These are phyloP conservation scores for Limnodromus scolopaceus DNA, from an alignment of 2,797 vertebrate genomes.

Conservation along the genomic window DNA sequence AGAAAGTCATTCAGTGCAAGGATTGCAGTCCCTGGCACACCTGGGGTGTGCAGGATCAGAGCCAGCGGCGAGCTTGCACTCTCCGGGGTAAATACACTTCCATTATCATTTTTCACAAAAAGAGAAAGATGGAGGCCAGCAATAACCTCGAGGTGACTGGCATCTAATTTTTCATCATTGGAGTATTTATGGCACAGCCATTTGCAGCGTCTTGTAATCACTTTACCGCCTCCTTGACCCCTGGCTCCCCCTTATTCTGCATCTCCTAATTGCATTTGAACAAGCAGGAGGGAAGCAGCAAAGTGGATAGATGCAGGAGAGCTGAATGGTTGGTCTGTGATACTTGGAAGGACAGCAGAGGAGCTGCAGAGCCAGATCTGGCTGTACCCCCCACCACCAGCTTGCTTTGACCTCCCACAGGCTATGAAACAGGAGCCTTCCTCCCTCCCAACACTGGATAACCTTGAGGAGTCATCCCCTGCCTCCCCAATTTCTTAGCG, in stretches of 20 bases:
- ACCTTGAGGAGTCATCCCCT: neutral
- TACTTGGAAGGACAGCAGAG: slow-evolving; percentile 55
- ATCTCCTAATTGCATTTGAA: slow-evolving; percentile 38
- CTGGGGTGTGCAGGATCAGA: neutral
- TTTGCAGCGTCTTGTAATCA: slow-evolving; percentile 56
- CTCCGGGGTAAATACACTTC: slow-evolving; percentile 39
- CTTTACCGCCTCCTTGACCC: slow-evolving; percentile 44
- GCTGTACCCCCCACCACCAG: neutral
- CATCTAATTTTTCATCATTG: slow-evolving; percentile 38
- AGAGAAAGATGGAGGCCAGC: slow-evolving; percentile 38
- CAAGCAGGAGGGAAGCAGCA: slow-evolving; percentile 17
- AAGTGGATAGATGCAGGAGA: slow-evolving; percentile 11
- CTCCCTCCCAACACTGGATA: neutral
- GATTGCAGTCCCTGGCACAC: slow-evolving; percentile 16
- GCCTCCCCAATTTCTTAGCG: neutral
- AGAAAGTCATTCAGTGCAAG: neutral
- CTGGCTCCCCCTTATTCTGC: slow-evolving; percentile 32
- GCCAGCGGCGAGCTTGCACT: neutral
- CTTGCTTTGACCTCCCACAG: slow-evolving; percentile 21
- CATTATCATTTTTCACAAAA: slow-evolving; percentile 45
- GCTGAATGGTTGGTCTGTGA: slow-evolving; percentile 16
- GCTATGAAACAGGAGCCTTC: neutral
- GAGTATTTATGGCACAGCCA: slow-evolving; percentile 17
- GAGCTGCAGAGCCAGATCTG: slow-evolving; percentile 2
- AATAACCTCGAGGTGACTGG: slow-evolving; percentile 32